phyloP scores from a whole-genome alignment of 92 coral and sea anemone genomes.

The Epizoanthus illoricatus region DNA sequence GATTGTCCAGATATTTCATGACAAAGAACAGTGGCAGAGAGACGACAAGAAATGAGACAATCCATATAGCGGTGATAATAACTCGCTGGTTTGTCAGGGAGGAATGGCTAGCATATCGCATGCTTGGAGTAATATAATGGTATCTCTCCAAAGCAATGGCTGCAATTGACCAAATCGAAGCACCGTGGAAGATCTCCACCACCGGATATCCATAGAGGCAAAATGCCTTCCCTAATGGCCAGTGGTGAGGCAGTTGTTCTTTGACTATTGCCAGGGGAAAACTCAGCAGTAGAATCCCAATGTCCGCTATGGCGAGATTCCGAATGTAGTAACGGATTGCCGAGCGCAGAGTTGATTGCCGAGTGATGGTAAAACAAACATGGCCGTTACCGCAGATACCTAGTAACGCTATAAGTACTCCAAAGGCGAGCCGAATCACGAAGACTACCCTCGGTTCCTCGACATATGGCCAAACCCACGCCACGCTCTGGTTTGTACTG shows the following conservation, averaged over 20 bases:
- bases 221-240: constrained; percentile 74
- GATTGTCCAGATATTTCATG: constrained; percentile 55
- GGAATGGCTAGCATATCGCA: constrained; percentile 22
- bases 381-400: constrained; percentile 74
- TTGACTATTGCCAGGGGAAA: constrained; percentile 75
- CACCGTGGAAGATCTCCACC: constrained; percentile 82
- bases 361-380: constrained; percentile 58
- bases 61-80: constrained; percentile 59
- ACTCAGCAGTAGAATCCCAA: constrained; percentile 63
- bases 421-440: constrained; percentile 55
- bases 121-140: constrained; percentile 40
- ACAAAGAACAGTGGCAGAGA: constrained; percentile 70
- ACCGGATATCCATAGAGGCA: constrained; percentile 76
- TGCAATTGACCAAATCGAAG: constrained; percentile 82
- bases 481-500: not conserved
- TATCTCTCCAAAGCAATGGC: constrained; percentile 90
- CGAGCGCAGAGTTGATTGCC: constrained; percentile 55
- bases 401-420: constrained; percentile 56
- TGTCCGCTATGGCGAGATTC: constrained; percentile 88
- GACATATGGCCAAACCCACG: constrained; percentile 23
- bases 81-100: constrained; percentile 8
- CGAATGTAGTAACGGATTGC: constrained; percentile 61
- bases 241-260: constrained; percentile 59
- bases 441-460: constrained; percentile 56
- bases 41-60: constrained; percentile 64